Evolutionary conservation across 1,140 invertebrate genomes (phyloP), one percentile per base, ranked within the genome.

Genomic region (Notospermus geniculatus): DNA sequence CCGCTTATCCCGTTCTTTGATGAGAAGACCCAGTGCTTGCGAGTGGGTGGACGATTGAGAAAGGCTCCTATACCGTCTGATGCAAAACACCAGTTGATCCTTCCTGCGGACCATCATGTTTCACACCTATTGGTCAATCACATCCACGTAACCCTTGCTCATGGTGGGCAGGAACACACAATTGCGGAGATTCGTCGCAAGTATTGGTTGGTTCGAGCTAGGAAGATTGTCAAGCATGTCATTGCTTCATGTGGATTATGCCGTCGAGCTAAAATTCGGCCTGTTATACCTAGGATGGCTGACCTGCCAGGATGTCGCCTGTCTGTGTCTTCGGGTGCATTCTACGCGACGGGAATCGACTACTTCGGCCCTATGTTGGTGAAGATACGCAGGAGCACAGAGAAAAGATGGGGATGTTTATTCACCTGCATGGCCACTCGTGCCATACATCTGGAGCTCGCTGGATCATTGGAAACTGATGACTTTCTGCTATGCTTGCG

Each of bases 401-500:
- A n/a, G n/a, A n/a, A n/a, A n/a, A n/a, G n/a, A n/a, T 65, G 56
- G n/a, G 15, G 39, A n/a, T 64, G 63, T 50, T 30, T 60, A 50
- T 64, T 64, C 52, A 60, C 59, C 25, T 64, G 63, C 56, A n/a
- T 61, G n/a, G 39, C 17, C 9, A 57, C 53, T 23, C 19, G 63
- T 19, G 59, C 63, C 30, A 56, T 65, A 25, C 63, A 65, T 29
- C 15, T 65, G 1, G 59, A 65, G 30, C 52, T 57, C 13, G 19
- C 53, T 5, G 53, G 23, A 9, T 15, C 17, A 13, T 52, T 60
- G 27, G 58, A 64, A 4, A 64, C 58, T 32, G 28, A 57, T 41
- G 28, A 32, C 4, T 60, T 64, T 36, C 17, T 64, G 1, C 43
- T 46, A 30, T 28, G 45, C 23, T 56, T 60, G 17, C 39, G 11